Evolutionary conservation across 37 sponge, comb jelly and placozoan genomes (phyloP).

Genomic region (Cliona cf. orientalis): DNA sequence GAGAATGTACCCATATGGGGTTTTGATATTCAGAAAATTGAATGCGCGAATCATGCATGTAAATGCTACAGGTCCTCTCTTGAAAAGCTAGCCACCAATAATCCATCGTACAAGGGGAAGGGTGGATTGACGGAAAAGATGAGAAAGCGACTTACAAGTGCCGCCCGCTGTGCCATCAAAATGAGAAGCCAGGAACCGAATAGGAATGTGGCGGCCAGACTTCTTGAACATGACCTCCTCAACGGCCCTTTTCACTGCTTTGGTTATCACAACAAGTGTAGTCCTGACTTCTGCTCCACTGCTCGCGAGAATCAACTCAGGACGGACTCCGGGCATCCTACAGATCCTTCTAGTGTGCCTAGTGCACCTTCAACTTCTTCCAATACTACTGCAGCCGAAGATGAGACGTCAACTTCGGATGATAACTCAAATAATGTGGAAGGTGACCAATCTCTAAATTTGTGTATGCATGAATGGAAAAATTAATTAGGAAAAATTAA

Average conservation of each 20-base stretch:
- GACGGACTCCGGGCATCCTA: too few relatives aligned
- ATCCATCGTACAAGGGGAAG: conserved; percentile 43
- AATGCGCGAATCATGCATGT: conserved; percentile 64
- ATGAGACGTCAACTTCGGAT: too few relatives aligned
- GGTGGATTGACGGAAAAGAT: conserved; percentile 30
- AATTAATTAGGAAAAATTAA: too few relatives aligned
- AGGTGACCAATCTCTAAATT: too few relatives aligned
- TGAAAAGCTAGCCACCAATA: conserved; percentile 47
- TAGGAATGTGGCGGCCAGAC: neutral
- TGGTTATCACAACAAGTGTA: conserved; percentile 36
- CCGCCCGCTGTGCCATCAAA: conserved; percentile 34
- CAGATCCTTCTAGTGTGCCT: too few relatives aligned
- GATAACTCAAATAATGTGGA: too few relatives aligned
- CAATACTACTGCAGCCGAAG: too few relatives aligned
- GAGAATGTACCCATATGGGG: conserved; percentile 40
- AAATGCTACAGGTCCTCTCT: conserved; percentile 44
- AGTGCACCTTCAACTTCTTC: too few relatives aligned
- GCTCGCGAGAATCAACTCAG: neutral
- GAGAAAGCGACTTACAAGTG: conserved; percentile 10
- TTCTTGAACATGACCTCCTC: conserved; percentile 6
- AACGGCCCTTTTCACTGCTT: conserved; percentile 49
- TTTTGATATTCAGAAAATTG: conserved; percentile 33
- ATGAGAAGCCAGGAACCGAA: conserved; percentile 22
- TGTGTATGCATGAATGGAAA: too few relatives aligned
- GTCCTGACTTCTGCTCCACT: conserved; percentile 37